A percentile compares a stretch with the other conserved stretches of the same genome.
phyloP scores from a whole-genome alignment of 1,140 invertebrate genomes.

The Phenacoccus solenopsis region DNA sequence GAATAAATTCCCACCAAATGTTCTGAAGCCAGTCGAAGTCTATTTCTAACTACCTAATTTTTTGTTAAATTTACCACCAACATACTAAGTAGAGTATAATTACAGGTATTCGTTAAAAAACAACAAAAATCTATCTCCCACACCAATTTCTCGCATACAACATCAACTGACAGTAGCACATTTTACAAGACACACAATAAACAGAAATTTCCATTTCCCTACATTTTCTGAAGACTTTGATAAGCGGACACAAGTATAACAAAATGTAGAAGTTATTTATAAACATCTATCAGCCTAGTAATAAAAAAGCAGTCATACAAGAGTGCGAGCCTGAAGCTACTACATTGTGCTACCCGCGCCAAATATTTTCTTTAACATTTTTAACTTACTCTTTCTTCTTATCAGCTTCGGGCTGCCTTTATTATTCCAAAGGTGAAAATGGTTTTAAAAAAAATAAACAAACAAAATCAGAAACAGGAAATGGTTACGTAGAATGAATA shows the following conservation, averaged over 20 bases:
- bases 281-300: slow-evolving; percentile 19
- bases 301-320: slow-evolving; percentile 17
- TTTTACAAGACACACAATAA: too few species aligned
- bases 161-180: too few species aligned
- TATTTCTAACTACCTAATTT: too few species aligned
- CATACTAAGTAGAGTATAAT: too few species aligned
- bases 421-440: slow-evolving; percentile 22
- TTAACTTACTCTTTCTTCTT: slow-evolving; percentile 28
- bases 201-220: slow-evolving; percentile 20
- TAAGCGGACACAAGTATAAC: slow-evolving; percentile 18
- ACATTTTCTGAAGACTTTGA: slow-evolving; percentile 19
- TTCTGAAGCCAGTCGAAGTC: too few species aligned
- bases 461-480: slow-evolving; percentile 5
- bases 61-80: too few species aligned
- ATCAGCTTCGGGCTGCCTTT: slow-evolving; percentile 26
- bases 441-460: slow-evolving; percentile 19
- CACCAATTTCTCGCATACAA: too few species aligned
- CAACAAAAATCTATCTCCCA: too few species aligned
- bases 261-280: slow-evolving; percentile 14
- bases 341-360: not conserved
- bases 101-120: too few species aligned
- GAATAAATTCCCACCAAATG: too few species aligned
- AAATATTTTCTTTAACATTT: slow-evolving; percentile 13
- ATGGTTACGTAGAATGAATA: slow-evolving; percentile 16
- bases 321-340: not conserved